Evolutionary conservation across 2,888 invertebrate species (phyloP).

Genomic region (Crossocerus cetratus): DNA sequence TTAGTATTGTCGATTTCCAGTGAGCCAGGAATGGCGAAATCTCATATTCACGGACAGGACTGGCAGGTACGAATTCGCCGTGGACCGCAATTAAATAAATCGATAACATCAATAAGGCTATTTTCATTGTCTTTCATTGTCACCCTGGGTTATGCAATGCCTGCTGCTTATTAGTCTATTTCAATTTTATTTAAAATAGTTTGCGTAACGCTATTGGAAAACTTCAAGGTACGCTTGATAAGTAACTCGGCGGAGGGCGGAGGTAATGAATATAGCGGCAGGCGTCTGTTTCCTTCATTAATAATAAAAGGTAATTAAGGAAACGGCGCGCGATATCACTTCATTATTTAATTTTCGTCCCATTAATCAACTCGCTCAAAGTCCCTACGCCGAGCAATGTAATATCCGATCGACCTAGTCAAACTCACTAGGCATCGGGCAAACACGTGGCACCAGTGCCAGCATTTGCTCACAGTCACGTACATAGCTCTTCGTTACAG

Average conservation of each 20-base stretch:
- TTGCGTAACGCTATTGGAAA: too few species aligned
- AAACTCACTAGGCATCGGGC: conserved; percentile 16
- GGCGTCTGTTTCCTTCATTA: conserved; percentile 21
- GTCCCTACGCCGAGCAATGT: conserved; percentile 22
- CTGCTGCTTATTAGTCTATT: too few species aligned
- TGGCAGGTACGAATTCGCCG: too few species aligned
- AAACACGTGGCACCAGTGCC: conserved; percentile 28
- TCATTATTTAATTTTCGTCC: conserved; percentile 26
- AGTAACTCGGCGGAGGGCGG: conserved; percentile 8
- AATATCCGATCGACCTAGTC: conserved; percentile 35
- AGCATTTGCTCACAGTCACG: conserved; percentile 32
- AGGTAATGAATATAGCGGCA: background rate
- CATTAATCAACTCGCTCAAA: conserved; percentile 38
- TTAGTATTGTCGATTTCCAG: conserved; percentile 33
- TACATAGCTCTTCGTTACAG: conserved; percentile 1
- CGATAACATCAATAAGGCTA: too few species aligned
- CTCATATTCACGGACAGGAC: background rate
- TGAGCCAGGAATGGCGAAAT: background rate
- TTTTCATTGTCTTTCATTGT: too few species aligned
- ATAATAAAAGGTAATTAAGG: conserved; percentile 28
- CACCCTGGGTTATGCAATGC: too few species aligned
- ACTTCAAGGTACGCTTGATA: conserved; percentile 14
- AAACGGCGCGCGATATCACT: conserved; percentile 18
- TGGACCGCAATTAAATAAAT: background rate
- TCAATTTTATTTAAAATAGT: too few species aligned